These are phyloP conservation scores for Nyctalus aviator DNA, from an alignment of 2,797 vertebrate genomes.

Conservation along the genomic window DNA sequence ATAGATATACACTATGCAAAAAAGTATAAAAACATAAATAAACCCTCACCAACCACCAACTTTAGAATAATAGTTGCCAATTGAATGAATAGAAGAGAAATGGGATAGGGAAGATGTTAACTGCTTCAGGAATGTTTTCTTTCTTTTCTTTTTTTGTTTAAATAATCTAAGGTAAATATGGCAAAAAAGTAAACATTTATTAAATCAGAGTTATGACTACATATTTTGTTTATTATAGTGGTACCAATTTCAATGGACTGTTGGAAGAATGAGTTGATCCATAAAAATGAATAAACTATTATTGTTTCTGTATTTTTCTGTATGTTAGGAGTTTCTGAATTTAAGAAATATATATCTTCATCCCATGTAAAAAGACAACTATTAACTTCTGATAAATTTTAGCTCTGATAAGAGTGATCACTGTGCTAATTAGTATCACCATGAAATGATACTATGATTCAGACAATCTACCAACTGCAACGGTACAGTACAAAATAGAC, in stretches of 20 bases:
- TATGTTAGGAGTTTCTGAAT: constrained; percentile 8
- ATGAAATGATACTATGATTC: neutral
- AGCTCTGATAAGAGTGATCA: neutral
- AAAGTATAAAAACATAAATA: neutral
- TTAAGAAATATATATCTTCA: constrained; percentile 5
- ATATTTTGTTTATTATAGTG: neutral
- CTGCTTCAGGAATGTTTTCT: neutral
- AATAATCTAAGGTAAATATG: neutral
- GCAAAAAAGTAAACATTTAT: neutral
- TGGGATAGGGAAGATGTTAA: neutral
- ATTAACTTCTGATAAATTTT: neutral
- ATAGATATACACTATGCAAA: neutral
- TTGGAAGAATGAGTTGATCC: constrained; percentile 30
- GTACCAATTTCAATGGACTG: neutral
- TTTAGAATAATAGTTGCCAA: neutral
- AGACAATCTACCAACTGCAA: neutral
- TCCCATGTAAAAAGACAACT: neutral
- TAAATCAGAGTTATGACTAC: neutral
- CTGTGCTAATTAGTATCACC: neutral
- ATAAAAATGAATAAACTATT: neutral
- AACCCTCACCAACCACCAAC: neutral
- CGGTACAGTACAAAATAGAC: neutral
- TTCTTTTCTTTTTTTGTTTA: neutral
- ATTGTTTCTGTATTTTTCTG: neutral
- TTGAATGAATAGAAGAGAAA: neutral